phyloP scores from a whole-genome alignment of 1,140 invertebrate genomes.

The Lethocerus indicus region DNA sequence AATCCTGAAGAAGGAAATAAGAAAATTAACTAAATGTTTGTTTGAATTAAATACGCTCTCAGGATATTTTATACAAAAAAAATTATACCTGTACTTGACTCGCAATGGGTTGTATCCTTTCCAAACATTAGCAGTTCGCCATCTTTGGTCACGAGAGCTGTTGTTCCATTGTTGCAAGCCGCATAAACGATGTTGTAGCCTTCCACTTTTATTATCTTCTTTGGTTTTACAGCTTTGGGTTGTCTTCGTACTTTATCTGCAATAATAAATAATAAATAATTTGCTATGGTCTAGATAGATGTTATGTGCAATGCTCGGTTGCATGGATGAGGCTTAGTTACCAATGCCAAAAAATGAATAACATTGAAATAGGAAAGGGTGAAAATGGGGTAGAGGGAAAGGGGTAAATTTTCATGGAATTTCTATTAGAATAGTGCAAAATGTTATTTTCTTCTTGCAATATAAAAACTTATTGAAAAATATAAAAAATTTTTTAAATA shows the following conservation, averaged over 20 bases:
- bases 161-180: conserved; percentile 89
- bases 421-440: too few species aligned
- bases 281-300: too few species aligned
- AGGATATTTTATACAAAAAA: neutral
- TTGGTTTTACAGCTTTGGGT: conserved; percentile 79
- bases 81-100: conserved; percentile 43
- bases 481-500: too few species aligned
- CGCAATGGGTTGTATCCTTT: conserved; percentile 82
- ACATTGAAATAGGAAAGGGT: too few species aligned
- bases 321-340: too few species aligned
- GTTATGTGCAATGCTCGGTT: too few species aligned
- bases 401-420: too few species aligned
- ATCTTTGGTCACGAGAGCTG: conserved; percentile 74
- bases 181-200: conserved; percentile 62
- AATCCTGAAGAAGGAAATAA: conserved; percentile 27
- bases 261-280: conserved; percentile 5
- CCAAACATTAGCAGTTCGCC: conserved; percentile 87
- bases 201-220: conserved; percentile 82
- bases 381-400: too few species aligned
- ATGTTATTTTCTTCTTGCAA: too few species aligned
- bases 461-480: too few species aligned
- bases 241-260: conserved; percentile 61
- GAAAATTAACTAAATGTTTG: neutral
- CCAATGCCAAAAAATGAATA: too few species aligned
- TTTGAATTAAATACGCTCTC: neutral